Conservation (phyloP, 2,113 vertebrate species). For the Rhinoderma darwinii region DNA sequence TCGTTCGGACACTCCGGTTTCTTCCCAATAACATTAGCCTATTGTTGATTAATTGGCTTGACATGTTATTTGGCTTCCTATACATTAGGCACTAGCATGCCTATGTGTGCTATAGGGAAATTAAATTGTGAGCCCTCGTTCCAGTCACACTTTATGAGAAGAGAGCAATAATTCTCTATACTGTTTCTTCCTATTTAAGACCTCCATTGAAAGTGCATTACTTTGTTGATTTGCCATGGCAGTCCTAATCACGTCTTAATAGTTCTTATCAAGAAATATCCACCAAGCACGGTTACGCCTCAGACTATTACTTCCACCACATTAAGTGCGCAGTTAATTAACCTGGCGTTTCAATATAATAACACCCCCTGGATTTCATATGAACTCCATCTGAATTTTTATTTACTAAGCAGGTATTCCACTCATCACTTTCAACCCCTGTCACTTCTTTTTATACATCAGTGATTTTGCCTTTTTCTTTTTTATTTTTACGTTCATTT, state of each 20-base stretch:
- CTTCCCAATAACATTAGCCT: neutral
- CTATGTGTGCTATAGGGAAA: neutral
- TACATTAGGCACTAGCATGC: neutral
- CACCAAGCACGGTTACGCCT: neutral
- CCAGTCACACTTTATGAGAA: neutral
- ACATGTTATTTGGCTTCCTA: neutral
- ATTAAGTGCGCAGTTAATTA: conserved; percentile 2
- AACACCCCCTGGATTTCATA: neutral
- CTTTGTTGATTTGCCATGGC: neutral
- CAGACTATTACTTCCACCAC: neutral
- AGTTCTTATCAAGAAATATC: neutral
- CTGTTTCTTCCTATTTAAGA: neutral
- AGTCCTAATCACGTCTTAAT: neutral
- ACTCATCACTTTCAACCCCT: neutral
- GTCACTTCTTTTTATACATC: neutral
- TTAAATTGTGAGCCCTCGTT: neutral
- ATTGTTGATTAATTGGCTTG: too few relatives aligned
- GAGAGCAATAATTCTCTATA: neutral
- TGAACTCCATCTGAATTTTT: neutral
- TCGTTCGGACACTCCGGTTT: too few relatives aligned
- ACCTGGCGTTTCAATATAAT: neutral
- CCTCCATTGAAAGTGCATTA: neutral
- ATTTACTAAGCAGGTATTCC: neutral
- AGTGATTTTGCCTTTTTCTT: neutral
- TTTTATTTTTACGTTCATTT: neutral